phyloP scores from a whole-genome alignment of 2,888 invertebrate species.

The Bellardia pandia region DNA sequence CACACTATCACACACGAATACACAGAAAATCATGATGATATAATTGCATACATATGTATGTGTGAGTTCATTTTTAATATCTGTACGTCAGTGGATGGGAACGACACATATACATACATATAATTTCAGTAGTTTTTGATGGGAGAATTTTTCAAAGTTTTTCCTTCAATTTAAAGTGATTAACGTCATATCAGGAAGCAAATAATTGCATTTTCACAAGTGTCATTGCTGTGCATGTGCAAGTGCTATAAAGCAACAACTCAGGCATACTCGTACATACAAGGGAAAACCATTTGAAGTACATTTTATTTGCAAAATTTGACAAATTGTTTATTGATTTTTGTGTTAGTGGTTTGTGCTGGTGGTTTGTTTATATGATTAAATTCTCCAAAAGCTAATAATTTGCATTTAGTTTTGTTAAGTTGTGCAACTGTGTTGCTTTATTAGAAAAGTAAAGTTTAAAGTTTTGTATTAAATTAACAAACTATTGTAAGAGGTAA shows the following conservation, averaged over 20 bases:
- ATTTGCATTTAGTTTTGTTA: not conserved
- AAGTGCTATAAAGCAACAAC: not conserved
- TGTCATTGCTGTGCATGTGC: not conserved
- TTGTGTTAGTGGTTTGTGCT: not conserved
- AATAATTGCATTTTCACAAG: slow-evolving; percentile 59
- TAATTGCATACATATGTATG: not conserved
- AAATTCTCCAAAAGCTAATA: not conserved
- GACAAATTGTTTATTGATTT: slow-evolving; percentile 24
- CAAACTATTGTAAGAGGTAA: no score
- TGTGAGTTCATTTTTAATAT: not conserved
- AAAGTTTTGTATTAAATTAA: no score
- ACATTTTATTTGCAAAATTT: slow-evolving; percentile 12
- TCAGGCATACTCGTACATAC: not conserved
- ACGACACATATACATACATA: no score
- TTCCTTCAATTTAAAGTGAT: slow-evolving; percentile 40
- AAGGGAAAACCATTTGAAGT: slow-evolving; percentile 13
- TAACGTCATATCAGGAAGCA: slow-evolving; percentile 45
- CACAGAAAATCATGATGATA: not conserved
- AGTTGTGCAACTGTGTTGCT: not conserved
- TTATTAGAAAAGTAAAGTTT: not conserved
- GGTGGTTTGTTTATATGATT: not conserved
- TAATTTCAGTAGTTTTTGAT: not conserved
- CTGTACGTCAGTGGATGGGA: not conserved
- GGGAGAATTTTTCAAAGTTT: not conserved
- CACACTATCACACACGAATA: not conserved